Conservation (phyloP, 2,888 invertebrate species). For the Hecatera dysodea region DNA sequence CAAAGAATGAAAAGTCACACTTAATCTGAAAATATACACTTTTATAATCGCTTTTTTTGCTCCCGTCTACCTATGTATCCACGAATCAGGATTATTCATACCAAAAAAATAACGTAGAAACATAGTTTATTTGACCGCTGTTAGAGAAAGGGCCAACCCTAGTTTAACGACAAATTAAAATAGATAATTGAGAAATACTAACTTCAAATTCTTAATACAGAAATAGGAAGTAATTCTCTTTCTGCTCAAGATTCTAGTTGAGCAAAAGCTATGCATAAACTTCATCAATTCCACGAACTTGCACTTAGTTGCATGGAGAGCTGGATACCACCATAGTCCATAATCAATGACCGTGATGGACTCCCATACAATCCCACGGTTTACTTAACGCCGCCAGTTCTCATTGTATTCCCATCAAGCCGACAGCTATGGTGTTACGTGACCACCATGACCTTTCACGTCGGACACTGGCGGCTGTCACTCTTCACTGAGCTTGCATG, state of each 20-base stretch:
- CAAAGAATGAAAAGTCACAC: too few species aligned
- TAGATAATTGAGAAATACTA: too few species aligned
- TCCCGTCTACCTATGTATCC: too few species aligned
- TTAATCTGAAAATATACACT: too few species aligned
- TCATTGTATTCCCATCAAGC: slow-evolving; percentile 36
- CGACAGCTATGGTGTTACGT: slow-evolving; percentile 31
- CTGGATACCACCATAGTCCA: background rate
- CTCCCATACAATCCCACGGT: slow-evolving; percentile 41
- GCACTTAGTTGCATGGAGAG: background rate
- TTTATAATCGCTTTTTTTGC: too few species aligned
- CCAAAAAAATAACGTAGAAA: too few species aligned
- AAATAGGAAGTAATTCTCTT: background rate
- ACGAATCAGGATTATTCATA: too few species aligned
- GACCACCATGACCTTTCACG: slow-evolving; percentile 47
- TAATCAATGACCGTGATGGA: slow-evolving; percentile 1
- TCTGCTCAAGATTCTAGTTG: background rate
- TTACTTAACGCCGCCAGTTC: slow-evolving; percentile 19
- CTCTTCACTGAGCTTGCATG: slow-evolving; percentile 12
- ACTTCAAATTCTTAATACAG: too few species aligned
- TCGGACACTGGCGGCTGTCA: slow-evolving; percentile 13
- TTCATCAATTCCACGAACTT: background rate
- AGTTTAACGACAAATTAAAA: too few species aligned
- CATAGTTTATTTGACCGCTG: too few species aligned
- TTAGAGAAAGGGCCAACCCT: too few species aligned
- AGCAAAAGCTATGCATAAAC: background rate